Evolutionary conservation across 2,888 invertebrate genomes (phyloP).

Genomic region (Xestoiulus laeticollis): DNA sequence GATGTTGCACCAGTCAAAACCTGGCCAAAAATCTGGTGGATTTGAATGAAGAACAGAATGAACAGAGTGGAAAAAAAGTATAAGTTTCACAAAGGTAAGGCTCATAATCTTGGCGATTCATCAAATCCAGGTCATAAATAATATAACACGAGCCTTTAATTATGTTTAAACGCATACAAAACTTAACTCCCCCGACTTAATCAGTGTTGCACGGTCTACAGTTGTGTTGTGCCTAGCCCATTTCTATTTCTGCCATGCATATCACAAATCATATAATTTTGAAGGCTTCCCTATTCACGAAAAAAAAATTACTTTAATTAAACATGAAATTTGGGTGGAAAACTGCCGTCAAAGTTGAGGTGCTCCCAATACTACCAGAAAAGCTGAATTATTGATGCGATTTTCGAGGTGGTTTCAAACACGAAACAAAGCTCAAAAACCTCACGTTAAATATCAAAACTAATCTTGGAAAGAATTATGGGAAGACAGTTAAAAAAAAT

Average conservation of each 20-base stretch:
- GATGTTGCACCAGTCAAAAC: not conserved
- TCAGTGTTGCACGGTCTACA: not conserved
- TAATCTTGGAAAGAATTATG: no score
- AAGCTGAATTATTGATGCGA: not conserved
- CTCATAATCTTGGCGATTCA: constrained; percentile 13
- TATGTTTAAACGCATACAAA: not conserved
- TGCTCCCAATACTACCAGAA: not conserved
- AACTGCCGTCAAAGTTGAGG: not conserved
- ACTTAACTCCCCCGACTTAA: not conserved
- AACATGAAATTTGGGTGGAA: not conserved
- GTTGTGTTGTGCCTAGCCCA: not conserved
- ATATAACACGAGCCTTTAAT: constrained; percentile 15
- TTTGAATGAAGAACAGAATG: no score
- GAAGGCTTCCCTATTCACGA: not conserved
- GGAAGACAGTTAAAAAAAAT: no score
- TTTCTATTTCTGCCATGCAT: not conserved
- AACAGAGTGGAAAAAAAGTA: no score
- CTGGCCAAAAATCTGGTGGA: not conserved
- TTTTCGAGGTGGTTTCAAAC: not conserved
- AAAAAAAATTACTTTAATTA: not conserved
- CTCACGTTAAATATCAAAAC: no score
- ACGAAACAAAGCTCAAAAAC: no score
- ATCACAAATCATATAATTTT: not conserved
- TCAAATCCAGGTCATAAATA: not conserved
- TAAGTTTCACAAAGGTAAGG: not conserved